A percentile compares a stretch with the other conserved stretches of the same genome.
Conservation (phyloP, 1,140 invertebrate genomes). For the Leptonema lineaticorne region DNA sequence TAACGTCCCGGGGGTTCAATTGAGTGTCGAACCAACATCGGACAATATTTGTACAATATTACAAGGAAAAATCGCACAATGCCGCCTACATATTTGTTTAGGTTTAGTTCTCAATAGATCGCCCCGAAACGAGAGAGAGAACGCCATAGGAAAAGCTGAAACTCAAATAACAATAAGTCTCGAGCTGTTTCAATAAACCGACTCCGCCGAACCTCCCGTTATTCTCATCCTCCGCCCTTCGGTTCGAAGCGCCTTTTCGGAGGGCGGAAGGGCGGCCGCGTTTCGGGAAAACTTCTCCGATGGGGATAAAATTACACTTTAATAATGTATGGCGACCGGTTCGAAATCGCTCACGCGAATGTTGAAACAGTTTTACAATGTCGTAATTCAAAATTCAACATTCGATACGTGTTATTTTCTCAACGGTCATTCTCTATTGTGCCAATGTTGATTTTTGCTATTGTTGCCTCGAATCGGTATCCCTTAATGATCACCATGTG, state of each 20-base stretch:
- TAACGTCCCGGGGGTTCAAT: slow-evolving; percentile 18
- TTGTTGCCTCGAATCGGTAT: too few species aligned
- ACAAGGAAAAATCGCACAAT: slow-evolving; percentile 28
- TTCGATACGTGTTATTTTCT: too few species aligned
- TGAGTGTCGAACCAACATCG: slow-evolving; percentile 23
- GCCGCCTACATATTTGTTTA: slow-evolving; percentile 10
- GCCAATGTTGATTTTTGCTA: too few species aligned
- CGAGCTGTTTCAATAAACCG: slow-evolving; percentile 19
- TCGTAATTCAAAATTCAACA: too few species aligned
- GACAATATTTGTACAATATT: slow-evolving; percentile 26
- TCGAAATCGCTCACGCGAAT: background rate
- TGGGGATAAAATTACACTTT: background rate
- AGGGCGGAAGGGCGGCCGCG: too few species aligned
- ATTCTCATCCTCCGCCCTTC: too few species aligned
- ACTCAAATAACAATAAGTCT: slow-evolving; percentile 28
- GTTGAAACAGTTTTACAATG: background rate
- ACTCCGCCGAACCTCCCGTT: too few species aligned
- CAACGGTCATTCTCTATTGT: too few species aligned
- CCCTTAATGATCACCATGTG: too few species aligned
- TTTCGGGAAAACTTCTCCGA: slow-evolving; percentile 4
- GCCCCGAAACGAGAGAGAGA: background rate
- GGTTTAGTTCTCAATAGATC: slow-evolving; percentile 29
- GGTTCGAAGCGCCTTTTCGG: too few species aligned
- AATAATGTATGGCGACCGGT: background rate
- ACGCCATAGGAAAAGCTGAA: slow-evolving; percentile 4